A percentile compares a stretch with the other conserved stretches of the same genome.
Conservation (phyloP, 2,113 vertebrate genomes). For the Melanocharis versteri region DNA sequence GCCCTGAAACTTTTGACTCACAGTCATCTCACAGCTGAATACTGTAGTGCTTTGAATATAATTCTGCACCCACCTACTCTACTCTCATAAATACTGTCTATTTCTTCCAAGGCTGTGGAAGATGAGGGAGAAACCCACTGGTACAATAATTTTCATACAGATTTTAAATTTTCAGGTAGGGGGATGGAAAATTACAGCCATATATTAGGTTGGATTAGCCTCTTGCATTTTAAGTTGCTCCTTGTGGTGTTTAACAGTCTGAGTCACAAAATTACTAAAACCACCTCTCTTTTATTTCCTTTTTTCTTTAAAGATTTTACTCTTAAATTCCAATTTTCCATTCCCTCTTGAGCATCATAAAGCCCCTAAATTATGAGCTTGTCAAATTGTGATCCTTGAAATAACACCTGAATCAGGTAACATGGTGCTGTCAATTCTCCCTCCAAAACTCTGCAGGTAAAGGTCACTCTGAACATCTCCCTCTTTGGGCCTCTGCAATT, state of each 20-base stretch:
- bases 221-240: neutral
- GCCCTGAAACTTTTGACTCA: conserved; percentile 34
- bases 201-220: neutral
- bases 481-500: neutral
- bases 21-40: conserved; percentile 10
- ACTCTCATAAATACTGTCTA: conserved; percentile 2
- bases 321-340: neutral
- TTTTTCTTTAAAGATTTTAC: neutral
- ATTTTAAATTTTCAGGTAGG: conserved; percentile 20
- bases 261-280: neutral
- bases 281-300: neutral
- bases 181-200: neutral
- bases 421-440: neutral
- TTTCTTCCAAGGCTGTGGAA: conserved; percentile 29
- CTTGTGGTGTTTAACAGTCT: neutral
- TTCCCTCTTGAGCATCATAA: neutral
- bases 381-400: neutral
- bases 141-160: neutral
- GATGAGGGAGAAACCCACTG: neutral
- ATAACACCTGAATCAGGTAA: neutral
- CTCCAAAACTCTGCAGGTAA: neutral
- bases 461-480: neutral
- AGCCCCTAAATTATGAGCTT: neutral
- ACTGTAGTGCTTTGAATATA: conserved; percentile 42
- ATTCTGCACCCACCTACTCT: conserved; percentile 40